phyloP scores from a whole-genome alignment of 2,888 invertebrate species.

The Cenopis cana region DNA sequence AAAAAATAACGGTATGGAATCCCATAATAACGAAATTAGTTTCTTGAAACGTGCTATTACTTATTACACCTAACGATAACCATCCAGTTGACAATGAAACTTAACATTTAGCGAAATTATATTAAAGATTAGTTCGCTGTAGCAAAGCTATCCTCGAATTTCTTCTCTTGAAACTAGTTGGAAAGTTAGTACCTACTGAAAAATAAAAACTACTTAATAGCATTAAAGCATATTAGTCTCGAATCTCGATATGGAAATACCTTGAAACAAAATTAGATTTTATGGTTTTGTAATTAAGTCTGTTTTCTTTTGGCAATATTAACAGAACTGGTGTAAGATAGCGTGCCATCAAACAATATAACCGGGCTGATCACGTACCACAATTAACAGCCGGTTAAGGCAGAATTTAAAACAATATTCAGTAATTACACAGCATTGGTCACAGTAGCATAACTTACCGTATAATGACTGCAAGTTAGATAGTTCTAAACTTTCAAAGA shows the following conservation, averaged over 20 bases:
- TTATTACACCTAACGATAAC: neutral
- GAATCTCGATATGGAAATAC: neutral
- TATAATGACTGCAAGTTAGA: neutral
- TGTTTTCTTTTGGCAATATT: neutral
- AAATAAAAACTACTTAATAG: neutral
- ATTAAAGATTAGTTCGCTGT: neutral
- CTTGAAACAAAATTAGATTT: neutral
- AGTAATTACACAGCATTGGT: slow-evolving; percentile 29
- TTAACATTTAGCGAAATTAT: neutral
- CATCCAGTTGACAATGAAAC: neutral
- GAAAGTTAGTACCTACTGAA: neutral
- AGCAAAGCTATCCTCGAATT: neutral
- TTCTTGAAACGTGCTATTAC: too few relatives aligned
- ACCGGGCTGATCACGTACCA: slow-evolving; percentile 27
- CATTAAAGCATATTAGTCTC: neutral
- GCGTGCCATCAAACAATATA: slow-evolving; percentile 37
- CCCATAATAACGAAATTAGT: too few relatives aligned
- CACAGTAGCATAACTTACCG: slow-evolving; percentile 11
- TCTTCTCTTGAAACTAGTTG: neutral
- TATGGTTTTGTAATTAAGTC: neutral
- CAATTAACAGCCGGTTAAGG: slow-evolving; percentile 39
- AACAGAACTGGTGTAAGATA: slow-evolving; percentile 4
- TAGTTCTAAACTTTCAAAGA: neutral
- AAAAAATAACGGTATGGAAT: too few relatives aligned
- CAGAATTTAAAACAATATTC: slow-evolving; percentile 42